Base-by-base conservation (phyloP, 2,888 invertebrate genomes). In the Octodonta nipae region DNA sequence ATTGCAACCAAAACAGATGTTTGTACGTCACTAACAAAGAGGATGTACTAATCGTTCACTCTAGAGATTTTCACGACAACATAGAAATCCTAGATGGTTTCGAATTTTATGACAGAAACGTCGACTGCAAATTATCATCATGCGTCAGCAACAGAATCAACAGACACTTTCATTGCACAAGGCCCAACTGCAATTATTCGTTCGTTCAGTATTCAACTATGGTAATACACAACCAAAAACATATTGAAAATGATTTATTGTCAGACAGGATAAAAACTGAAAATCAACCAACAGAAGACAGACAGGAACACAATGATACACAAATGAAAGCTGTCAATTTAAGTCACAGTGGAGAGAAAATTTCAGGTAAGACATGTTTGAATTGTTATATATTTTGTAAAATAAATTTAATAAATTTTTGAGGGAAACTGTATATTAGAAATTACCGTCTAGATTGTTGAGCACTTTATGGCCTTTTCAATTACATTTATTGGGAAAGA, bases 41-140 rank as follows among this genome's bases (percentile, higher is more conserved):
- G 35, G 77, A 80, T 39, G 73, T 79, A 20, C 71, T 89, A 47
- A 73, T 82, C 37, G 75, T 80, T 47, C 91, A 91, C 54, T 77
- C 84, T 59, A 75, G 82, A 50, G 87, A 88, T 57, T 84, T 83
- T 49, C 89, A 91, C 58, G 80, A 80, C 41, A 75, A 82, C 45
- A 73, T 78, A 26, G 82, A 81, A 45, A 79, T 89, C 32, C 63
- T 84, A 20, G 83, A 87, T 29, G 85, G 86, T 1, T 91, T 86
- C 52, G 81, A 85, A 38, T 85, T 84, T 58, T 89, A 81, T 57
- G 82, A 83, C 53, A 68, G 65, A 30, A 74, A 72, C 52, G 71
- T 78, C 11, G 78, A 81, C 51, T 83, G 83, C 50, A 67, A 77
- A 15, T 58, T 78, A 22, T 58, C 66, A 2, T 70, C 69, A 37